Conservation (phyloP, 2,113 vertebrate species). For the Ancistrus triradiatus region DNA sequence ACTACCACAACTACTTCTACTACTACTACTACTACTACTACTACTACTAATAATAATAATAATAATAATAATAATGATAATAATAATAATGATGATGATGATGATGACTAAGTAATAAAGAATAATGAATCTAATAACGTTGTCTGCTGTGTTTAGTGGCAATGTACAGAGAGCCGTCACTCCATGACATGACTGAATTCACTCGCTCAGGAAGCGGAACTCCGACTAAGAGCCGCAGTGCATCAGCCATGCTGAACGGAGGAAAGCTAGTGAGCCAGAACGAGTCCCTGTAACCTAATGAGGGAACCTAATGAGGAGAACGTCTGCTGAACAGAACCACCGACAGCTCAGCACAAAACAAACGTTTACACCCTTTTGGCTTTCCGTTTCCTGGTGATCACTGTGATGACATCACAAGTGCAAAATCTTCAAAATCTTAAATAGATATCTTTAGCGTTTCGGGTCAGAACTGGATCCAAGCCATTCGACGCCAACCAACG, state of each 20-base stretch:
- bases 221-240: constrained; percentile 95
- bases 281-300: constrained; percentile 94
- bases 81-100: too few relatives aligned
- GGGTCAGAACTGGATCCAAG: constrained; percentile 56
- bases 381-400: constrained; percentile 39
- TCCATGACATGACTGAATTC: constrained; percentile 96
- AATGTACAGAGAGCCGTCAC: constrained; percentile 98
- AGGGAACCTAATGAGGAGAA: constrained; percentile 28
- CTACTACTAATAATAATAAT: too few relatives aligned
- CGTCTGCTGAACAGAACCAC: too few relatives aligned
- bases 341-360: constrained; percentile 35
- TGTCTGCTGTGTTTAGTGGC: constrained; percentile 79
- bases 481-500: too few relatives aligned
- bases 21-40: too few relatives aligned
- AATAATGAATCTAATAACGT: background rate
- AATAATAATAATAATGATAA: too few relatives aligned
- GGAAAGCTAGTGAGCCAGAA: constrained; percentile 94
- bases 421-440: constrained; percentile 33
- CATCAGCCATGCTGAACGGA: constrained; percentile 91
- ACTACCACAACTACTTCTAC: too few relatives aligned
- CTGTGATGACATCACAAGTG: constrained; percentile 49
- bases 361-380: constrained; percentile 34
- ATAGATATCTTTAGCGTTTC: constrained; percentile 52
- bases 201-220: constrained; percentile 93
- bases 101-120: background rate